These are phyloP conservation scores for Bombus waltoni DNA, from an alignment of 1,140 invertebrate species.

Conservation along the genomic window DNA sequence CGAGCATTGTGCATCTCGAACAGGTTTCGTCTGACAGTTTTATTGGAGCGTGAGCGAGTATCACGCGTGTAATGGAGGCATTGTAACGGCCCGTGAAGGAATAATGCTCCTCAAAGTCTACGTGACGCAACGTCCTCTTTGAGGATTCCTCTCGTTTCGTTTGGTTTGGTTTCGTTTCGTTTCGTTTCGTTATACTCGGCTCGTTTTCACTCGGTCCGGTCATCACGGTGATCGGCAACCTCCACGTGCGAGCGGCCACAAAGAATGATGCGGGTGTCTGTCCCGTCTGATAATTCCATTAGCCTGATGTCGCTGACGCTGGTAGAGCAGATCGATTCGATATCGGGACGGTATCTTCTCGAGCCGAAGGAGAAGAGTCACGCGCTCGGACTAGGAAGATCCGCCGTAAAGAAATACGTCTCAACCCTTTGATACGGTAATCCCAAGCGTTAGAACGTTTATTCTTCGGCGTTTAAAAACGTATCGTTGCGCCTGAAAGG, in stretches of 20 bases:
- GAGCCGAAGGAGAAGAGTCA: conserved; percentile 30
- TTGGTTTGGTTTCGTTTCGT: conserved; percentile 28
- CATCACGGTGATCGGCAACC: conserved; percentile 26
- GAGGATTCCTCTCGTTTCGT: conserved; percentile 44
- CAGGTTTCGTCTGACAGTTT: conserved; percentile 66
- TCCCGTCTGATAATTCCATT: conserved; percentile 74
- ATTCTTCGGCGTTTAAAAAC: not conserved
- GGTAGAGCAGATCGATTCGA: conserved; percentile 50
- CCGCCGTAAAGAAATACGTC: not conserved
- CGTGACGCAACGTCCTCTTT: conserved; percentile 60
- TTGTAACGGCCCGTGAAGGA: conserved; percentile 62
- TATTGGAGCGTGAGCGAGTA: conserved; percentile 71
- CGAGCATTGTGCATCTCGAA: conserved; percentile 60
- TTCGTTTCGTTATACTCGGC: conserved; percentile 21
- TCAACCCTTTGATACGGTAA: not conserved
- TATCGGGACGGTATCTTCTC: conserved; percentile 46
- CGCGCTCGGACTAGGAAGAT: not conserved
- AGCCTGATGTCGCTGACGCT: conserved; percentile 54
- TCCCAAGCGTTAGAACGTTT: too few relatives aligned
- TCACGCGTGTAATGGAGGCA: conserved; percentile 72
- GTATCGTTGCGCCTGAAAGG: too few relatives aligned
- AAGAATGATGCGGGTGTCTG: conserved; percentile 51
- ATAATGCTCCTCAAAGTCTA: conserved; percentile 58
- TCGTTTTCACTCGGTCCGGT: conserved; percentile 58
- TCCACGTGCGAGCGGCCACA: conserved; percentile 38